Evolutionary conservation across 2,888 invertebrate genomes (phyloP).

Genomic region (Emesis furor): DNA sequence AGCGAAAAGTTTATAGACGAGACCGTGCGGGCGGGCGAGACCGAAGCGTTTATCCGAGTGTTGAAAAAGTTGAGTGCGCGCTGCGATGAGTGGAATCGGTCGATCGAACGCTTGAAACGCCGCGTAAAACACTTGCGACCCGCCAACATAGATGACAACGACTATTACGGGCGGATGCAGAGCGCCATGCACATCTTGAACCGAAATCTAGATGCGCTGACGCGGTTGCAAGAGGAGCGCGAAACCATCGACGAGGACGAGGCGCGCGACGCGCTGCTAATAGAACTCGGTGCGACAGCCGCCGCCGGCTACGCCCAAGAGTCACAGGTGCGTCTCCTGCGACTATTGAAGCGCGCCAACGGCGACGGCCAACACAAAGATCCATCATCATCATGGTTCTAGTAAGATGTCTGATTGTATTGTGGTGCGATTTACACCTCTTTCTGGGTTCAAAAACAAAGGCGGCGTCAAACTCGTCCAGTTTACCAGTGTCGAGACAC

Average conservation of each 20-base stretch:
- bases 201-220: slow-evolving; percentile 12
- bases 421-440: too few species aligned
- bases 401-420: too few species aligned
- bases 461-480: slow-evolving; percentile 24
- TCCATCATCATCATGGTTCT: too few species aligned
- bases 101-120: slow-evolving; percentile 23
- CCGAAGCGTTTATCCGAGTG: slow-evolving; percentile 23
- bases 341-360: slow-evolving; percentile 22
- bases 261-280: slow-evolving; percentile 10
- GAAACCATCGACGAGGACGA: slow-evolving; percentile 18
- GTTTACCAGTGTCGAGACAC: slow-evolving; percentile 22
- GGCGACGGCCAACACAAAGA: neutral
- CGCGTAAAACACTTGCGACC: slow-evolving; percentile 21
- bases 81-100: slow-evolving; percentile 17
- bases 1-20: slow-evolving; percentile 23
- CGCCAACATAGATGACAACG: slow-evolving; percentile 23
- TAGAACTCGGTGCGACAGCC: slow-evolving; percentile 2
- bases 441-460: slow-evolving; percentile 13
- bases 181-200: slow-evolving; percentile 17
- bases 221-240: slow-evolving; percentile 25
- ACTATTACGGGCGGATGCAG: slow-evolving; percentile 2
- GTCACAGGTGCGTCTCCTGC: slow-evolving; percentile 16
- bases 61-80: slow-evolving; percentile 19
- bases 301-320: slow-evolving; percentile 10
- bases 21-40: slow-evolving; percentile 23